Base-by-base conservation (phyloP, 2,797 vertebrate genomes). In the Buphagus erythrorhynchus region DNA sequence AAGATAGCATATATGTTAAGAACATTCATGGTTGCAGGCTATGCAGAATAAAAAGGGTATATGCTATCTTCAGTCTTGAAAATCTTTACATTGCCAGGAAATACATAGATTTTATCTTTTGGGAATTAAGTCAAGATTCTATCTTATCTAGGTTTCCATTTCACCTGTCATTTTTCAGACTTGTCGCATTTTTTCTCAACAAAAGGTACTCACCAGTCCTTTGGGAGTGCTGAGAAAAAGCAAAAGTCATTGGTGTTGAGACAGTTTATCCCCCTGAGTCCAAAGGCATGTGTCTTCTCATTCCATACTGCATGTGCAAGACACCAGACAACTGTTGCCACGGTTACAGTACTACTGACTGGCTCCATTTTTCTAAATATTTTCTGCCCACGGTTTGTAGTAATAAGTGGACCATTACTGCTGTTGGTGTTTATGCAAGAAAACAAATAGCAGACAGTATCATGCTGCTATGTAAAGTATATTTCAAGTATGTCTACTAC, bases 81-180 rank as follows among this genome's bases (percentile, higher is more conserved):
- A 86, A 77, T 51, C 54, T 75, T 76, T 72, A 88, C 9, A 58
- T 58, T 75, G 6, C 13, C 28, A 72, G 9, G 58, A 86, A 93
- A 86, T 62, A 76, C 65, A 78, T 8, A 57, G 9, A 51, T 15
- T 77, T 91, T 66, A 68, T 68, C 72, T 77, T 15, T 14, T 58
- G 35, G 40, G 38, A 94, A 88, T 78, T 86, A 95, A 90, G 18
- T 55, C 35, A 81, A 94, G 69, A 57, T 88, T 52, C 51, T 88
- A 21, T 82, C 24, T 63, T 86, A 58, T 36, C 55, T 63, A 72
- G 20, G 16, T 71, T 95, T 90, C 43, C n/a, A 67, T 88, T 92
- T 90, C 43, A 66, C 13, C 15, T 62, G 35, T 61, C 31, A 33
- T 68, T 85, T 83, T 86, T 95, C 82, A 83, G 25, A 75, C 26